Base-by-base conservation (phyloP, 2,797 vertebrate genomes). In the Rousettus madagascariensis region DNA sequence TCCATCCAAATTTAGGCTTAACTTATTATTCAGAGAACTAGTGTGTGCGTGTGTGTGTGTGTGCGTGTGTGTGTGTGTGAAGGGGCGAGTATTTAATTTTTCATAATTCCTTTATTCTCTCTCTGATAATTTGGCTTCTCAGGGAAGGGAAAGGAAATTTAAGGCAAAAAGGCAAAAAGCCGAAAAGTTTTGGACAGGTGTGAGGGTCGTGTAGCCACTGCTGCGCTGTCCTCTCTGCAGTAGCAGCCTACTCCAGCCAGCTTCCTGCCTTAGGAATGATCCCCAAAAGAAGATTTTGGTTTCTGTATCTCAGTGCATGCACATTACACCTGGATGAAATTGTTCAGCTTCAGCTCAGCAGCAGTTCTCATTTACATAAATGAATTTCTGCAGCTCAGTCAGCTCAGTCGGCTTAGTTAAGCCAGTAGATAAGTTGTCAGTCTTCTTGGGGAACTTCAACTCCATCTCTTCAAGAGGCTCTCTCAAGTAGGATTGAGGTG, bases 1-100 rank as follows among this genome's bases (percentile, higher is more conserved):
- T 92, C 26, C 79, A 9, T 68, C 24, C n/a, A 84, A 69, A 87
- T 61, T 83, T 57, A 87, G 6, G 12, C 22, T 74, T 86, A 41
- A 28, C 13, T 66, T 72, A 28, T 24, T 68, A 19, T 71, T 38
- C 49, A 90, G 78, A 38, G 41, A 72, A 63, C 3, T 28, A 8
- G 6, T 74, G 2, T 71, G 22, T 74, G 11, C 63, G 55, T 77
- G 43, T 69, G 1, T 61, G 38, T 43, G 9, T 69, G 63, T 80
- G 19, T 88, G 19, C 30, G 3, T 20, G 33, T 38, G 5, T 80
- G 19, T 88, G 19, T 33, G 3, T 24, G 33, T 46, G 5, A 5
- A 57, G 6, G 30, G 5, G 8, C 6, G 1, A 5, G 2, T 53
- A 17, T 87, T 91, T 49, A 63, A 19, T 68, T 75, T 75, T 88